These are phyloP conservation scores for Actinernus sp. DNA, from an alignment of 92 coral and sea anemone genomes.

Conservation along the genomic window DNA sequence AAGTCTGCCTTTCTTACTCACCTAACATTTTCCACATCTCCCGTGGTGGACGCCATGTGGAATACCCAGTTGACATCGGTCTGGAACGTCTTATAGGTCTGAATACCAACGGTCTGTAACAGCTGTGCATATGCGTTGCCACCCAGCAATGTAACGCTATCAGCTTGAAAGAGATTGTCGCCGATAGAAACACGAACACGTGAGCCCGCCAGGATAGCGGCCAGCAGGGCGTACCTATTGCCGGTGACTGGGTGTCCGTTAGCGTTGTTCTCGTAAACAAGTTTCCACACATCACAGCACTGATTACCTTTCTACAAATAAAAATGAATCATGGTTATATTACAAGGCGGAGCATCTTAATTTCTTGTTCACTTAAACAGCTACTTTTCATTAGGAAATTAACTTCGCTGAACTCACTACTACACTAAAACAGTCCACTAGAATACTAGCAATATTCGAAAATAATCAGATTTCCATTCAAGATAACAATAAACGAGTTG, in stretches of 20 bases:
- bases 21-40: conserved; percentile 6
- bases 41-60: conserved; percentile 21
- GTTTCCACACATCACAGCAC: too few relatives aligned
- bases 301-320: too few relatives aligned
- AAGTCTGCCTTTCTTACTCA: too few relatives aligned
- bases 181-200: conserved; percentile 65
- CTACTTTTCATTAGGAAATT: too few relatives aligned
- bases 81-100: conserved; percentile 71
- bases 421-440: too few relatives aligned
- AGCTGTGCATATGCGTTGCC: conserved; percentile 78
- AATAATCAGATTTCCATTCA: too few relatives aligned
- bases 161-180: conserved; percentile 55
- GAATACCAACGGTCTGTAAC: conserved; percentile 75
- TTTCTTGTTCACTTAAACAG: too few relatives aligned
- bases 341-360: too few relatives aligned
- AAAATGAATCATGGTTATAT: too few relatives aligned
- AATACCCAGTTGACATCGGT: conserved; percentile 58
- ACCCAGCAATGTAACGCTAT: conserved; percentile 53
- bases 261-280: conserved; percentile 58
- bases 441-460: too few relatives aligned
- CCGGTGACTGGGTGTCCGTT: conserved; percentile 63
- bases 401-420: too few relatives aligned
- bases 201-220: conserved; percentile 86
- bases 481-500: too few relatives aligned
- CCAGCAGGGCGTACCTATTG: conserved; percentile 62